Conservation (phyloP, 2,888 invertebrate species). For the Amaurobius ferox region DNA sequence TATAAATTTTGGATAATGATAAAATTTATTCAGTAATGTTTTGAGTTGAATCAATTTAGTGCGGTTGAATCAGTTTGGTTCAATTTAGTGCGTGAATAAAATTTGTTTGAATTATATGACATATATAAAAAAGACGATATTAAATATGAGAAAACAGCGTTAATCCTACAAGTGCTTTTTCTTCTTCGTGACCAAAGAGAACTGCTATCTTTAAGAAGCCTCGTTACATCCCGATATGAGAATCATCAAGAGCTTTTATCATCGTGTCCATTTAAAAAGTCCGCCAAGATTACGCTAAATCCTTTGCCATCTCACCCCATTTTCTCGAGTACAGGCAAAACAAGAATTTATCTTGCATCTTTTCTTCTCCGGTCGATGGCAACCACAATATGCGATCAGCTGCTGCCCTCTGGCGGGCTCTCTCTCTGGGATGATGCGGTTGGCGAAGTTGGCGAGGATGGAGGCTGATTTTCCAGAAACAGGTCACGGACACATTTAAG, state of each 20-base stretch:
- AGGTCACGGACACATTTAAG: background rate
- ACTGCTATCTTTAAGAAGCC: background rate
- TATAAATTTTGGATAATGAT: no score
- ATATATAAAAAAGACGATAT: no score
- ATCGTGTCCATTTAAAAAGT: constrained; percentile 17
- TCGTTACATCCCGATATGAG: background rate
- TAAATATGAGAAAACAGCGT: no score
- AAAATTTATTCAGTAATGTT: no score
- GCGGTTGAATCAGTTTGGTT: no score
- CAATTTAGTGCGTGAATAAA: no score
- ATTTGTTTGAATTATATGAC: no score
- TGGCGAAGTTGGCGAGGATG: background rate
- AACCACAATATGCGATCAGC: constrained; percentile 41
- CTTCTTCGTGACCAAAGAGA: background rate
- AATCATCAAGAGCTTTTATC: constrained; percentile 7
- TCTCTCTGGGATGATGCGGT: background rate
- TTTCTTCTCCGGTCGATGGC: constrained; percentile 42
- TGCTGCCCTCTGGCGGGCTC: constrained; percentile 51
- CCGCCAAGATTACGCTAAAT: constrained; percentile 43
- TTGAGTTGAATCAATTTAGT: no score
- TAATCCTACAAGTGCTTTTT: background rate
- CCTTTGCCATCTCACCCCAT: constrained; percentile 10
- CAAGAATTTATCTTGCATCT: constrained; percentile 20
- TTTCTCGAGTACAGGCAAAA: constrained; percentile 10
- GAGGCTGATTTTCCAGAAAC: background rate